Evolutionary conservation across 2,797 vertebrate species (phyloP).

Genomic region (Limnodromus scolopaceus): DNA sequence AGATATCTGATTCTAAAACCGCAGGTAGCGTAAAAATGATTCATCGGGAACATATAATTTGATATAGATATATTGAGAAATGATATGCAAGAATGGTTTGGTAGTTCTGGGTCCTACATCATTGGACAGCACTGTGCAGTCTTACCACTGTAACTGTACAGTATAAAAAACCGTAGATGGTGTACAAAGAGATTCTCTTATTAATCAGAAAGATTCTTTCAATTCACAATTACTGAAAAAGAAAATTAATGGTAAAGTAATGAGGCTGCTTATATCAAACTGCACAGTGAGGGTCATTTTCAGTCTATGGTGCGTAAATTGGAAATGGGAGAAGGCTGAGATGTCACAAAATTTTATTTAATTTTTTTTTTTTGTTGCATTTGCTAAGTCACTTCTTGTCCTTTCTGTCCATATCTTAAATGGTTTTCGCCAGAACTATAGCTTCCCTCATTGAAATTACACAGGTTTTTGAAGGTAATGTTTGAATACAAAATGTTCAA

Average conservation of each 20-base stretch:
- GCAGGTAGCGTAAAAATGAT: background rate
- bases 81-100: background rate
- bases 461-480: background rate
- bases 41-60: background rate
- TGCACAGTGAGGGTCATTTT: background rate
- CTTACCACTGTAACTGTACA: background rate
- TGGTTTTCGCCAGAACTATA: background rate
- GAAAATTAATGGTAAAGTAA: background rate
- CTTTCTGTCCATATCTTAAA: background rate
- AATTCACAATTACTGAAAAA: background rate
- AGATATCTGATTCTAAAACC: background rate
- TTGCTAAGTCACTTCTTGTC: background rate
- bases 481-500: background rate
- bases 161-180: background rate
- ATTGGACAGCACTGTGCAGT: too few species aligned
- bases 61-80: background rate
- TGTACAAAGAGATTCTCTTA: background rate
- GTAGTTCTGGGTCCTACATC: background rate
- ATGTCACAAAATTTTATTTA: background rate
- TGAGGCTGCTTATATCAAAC: background rate
- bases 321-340: background rate
- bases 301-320: background rate
- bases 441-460: background rate
- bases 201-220: background rate
- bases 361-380: background rate